A percentile compares a stretch with the other conserved stretches of the same genome.
Evolutionary conservation across 2,113 vertebrate genomes (phyloP).

Genomic region (Acanthochromis polyacanthus): DNA sequence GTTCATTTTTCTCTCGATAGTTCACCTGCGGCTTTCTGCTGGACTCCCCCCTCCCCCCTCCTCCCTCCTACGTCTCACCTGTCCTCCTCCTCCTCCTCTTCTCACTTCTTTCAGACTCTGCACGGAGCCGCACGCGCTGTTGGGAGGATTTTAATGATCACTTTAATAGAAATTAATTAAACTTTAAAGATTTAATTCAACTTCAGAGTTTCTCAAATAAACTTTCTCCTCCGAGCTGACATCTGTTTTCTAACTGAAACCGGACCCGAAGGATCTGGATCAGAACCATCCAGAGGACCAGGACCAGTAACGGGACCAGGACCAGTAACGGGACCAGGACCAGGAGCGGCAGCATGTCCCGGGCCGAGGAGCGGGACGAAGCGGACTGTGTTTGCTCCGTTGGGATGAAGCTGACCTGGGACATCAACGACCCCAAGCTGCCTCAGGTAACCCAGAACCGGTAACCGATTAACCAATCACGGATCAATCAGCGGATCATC

Average conservation of each 20-base stretch:
- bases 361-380: constrained; percentile 79
- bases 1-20: neutral
- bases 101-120: constrained; percentile 54
- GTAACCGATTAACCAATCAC: neutral
- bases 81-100: neutral
- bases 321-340: neutral
- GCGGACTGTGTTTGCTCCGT: constrained; percentile 66
- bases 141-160: neutral
- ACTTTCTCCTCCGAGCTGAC: neutral
- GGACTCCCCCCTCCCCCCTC: no score
- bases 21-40: neutral
- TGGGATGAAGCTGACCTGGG: constrained; percentile 94
- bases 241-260: neutral
- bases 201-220: neutral
- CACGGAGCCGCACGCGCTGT: constrained; percentile 36
- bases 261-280: neutral
- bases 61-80: constrained; percentile 29
- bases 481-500: neutral
- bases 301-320: neutral
- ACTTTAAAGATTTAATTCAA: no score
- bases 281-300: neutral
- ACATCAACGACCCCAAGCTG: constrained; percentile 96
- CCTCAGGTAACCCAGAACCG: constrained; percentile 87
- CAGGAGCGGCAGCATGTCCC: constrained; percentile 76
- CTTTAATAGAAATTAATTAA: no score